phyloP scores from a whole-genome alignment of 2,113 vertebrate genomes.

The Microtus ochrogaster region DNA sequence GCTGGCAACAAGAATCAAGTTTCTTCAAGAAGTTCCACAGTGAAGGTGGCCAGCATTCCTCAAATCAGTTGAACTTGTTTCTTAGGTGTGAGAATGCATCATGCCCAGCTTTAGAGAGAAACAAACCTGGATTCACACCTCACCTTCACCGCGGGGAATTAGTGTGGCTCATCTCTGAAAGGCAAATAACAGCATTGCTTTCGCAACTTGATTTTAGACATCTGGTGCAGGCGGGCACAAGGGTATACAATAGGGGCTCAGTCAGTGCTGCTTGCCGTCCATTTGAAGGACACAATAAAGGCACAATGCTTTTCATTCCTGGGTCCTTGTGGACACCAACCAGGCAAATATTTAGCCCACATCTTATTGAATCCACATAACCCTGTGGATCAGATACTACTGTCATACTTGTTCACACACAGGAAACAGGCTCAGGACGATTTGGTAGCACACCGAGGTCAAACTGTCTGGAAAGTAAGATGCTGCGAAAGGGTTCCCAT shows the following conservation, averaged over 20 bases:
- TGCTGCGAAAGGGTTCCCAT: neutral
- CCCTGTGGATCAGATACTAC: neutral
- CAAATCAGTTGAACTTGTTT: neutral
- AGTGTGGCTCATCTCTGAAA: neutral
- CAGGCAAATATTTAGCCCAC: neutral
- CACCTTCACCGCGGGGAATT: neutral
- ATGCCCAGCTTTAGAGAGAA: neutral
- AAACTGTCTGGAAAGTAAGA: conserved; percentile 13
- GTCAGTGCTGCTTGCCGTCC: neutral
- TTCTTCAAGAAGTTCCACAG: neutral
- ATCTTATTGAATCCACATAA: neutral
- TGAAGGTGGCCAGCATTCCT: neutral
- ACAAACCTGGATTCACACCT: neutral
- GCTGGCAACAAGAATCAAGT: neutral
- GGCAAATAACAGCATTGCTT: neutral
- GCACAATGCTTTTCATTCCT: neutral
- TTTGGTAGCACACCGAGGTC: neutral
- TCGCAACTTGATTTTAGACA: conserved; percentile 1
- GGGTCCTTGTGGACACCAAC: neutral
- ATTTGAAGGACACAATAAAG: neutral
- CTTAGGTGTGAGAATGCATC: neutral
- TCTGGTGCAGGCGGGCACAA: neutral
- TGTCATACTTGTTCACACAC: neutral
- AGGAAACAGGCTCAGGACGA: neutral
- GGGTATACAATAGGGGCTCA: neutral